Conservation (phyloP, 2,888 invertebrate genomes). For the Julus scanicus region DNA sequence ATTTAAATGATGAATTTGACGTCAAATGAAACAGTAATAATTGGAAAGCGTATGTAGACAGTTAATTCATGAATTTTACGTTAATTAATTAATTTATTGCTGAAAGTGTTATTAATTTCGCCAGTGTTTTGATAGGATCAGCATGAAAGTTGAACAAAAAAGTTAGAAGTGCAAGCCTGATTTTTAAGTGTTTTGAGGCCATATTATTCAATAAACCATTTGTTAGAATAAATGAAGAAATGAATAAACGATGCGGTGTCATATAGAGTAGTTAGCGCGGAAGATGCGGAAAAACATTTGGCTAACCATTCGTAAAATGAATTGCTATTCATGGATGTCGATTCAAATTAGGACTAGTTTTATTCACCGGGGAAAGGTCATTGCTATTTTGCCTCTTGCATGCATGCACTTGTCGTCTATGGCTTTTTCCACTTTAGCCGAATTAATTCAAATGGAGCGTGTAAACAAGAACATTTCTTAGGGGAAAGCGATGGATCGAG, state of each 20-base stretch:
- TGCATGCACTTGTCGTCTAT: background rate
- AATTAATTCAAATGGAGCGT: slow-evolving; percentile 42
- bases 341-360: background rate
- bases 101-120: background rate
- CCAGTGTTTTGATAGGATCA: too few species aligned
- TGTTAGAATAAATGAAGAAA: too few species aligned
- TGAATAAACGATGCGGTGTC: too few species aligned
- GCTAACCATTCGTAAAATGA: background rate
- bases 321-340: background rate
- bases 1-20: background rate
- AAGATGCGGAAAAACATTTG: background rate
- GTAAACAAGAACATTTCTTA: slow-evolving; percentile 1
- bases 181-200: too few species aligned
- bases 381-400: background rate
- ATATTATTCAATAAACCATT: too few species aligned
- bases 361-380: background rate
- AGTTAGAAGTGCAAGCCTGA: too few species aligned
- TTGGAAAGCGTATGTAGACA: too few species aligned
- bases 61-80: too few species aligned
- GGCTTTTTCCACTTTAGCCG: background rate
- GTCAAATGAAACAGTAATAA: background rate
- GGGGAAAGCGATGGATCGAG: slow-evolving; percentile 12
- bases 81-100: background rate
- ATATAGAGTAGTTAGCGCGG: too few species aligned
- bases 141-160: too few species aligned